Evolutionary conservation across 2,113 vertebrate genomes (phyloP).

Genomic region (Eclectus roratus): DNA sequence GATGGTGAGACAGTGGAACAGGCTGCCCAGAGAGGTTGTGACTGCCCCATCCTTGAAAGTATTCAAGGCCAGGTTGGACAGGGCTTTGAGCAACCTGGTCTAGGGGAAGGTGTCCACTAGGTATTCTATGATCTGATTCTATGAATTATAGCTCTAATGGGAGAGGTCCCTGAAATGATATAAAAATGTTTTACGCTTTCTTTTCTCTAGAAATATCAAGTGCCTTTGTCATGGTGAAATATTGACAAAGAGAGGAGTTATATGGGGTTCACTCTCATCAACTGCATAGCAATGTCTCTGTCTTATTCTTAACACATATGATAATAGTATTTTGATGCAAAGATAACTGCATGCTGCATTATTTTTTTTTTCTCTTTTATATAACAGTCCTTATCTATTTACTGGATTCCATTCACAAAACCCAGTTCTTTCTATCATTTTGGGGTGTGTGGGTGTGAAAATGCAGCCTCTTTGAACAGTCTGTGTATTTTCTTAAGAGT

Average conservation of each 20-base stretch:
- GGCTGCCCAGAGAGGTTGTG: neutral
- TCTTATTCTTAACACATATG: neutral
- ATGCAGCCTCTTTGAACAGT: neutral
- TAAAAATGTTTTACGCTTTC: neutral
- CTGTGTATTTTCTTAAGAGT: neutral
- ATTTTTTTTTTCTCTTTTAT: neutral
- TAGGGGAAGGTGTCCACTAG: neutral
- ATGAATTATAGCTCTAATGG: neutral
- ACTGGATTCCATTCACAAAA: neutral
- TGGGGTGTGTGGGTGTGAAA: neutral
- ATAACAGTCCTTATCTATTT: neutral
- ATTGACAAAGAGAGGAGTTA: neutral
- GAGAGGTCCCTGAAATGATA: neutral
- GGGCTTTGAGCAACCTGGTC: neutral
- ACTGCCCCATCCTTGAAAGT: neutral
- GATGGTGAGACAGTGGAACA: neutral
- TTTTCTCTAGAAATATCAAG: neutral
- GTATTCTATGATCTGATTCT: neutral
- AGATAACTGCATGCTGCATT: neutral
- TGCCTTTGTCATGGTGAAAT: neutral
- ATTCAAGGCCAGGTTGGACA: neutral
- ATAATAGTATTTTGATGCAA: neutral
- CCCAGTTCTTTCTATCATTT: neutral
- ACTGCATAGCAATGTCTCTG: neutral
- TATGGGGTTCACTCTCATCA: neutral